phyloP scores from a whole-genome alignment of 23 tunicate species.

The Clavelina lepadiformis region DNA sequence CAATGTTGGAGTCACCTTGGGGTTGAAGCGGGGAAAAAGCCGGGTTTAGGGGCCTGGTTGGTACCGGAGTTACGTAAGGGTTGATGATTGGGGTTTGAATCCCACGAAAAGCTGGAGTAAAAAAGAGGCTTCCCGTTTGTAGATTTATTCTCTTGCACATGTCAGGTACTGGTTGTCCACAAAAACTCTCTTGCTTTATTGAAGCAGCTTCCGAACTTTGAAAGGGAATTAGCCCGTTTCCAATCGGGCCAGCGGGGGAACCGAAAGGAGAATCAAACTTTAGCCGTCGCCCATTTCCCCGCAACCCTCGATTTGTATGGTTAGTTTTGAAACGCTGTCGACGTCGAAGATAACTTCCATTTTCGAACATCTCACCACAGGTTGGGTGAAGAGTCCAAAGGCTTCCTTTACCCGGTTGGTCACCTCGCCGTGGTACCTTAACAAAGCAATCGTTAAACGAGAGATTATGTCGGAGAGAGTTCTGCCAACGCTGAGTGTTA shows the following conservation, averaged over 20 bases:
- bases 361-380: conserved; percentile 96
- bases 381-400: conserved; percentile 86
- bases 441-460: conserved; percentile 93
- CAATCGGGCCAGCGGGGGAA: not conserved
- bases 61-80: not conserved
- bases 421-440: conserved; percentile 79
- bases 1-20: conserved; percentile 9
- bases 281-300: not conserved
- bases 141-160: no score
- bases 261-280: not conserved
- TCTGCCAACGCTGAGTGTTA: conserved; percentile 97
- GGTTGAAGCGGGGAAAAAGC: conserved; percentile 8
- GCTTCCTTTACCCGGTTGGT: conserved; percentile 93
- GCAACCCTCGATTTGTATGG: not conserved
- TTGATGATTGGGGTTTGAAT: conserved; percentile 11
- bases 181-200: not conserved
- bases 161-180: not conserved
- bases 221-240: no score
- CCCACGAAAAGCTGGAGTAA: no score
- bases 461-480: conserved; percentile 85
- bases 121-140: no score
- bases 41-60: not conserved
- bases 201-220: no score
- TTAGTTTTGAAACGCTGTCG: conserved; percentile 82
- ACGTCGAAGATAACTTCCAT: conserved; percentile 84